Evolutionary conservation across 2,888 invertebrate species (phyloP), one percentile per base, ranked within the genome.

Genomic region (Neoitamus cyanurus): DNA sequence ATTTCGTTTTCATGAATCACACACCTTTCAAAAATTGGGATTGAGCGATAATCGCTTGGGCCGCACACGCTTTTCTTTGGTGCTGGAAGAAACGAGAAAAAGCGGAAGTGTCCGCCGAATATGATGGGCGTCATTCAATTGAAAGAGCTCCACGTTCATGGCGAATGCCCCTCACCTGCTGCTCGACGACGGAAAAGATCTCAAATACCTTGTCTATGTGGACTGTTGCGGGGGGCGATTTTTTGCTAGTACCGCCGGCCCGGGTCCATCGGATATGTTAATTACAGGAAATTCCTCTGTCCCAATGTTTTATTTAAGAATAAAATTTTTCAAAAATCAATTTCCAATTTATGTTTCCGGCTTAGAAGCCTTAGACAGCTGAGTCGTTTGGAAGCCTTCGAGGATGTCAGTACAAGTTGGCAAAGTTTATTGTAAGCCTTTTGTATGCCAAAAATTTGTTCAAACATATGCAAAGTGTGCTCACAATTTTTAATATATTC

Each of bases 51-150:
- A n/a, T 0, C 15, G 42, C 15, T 5, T 13, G 42, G 5, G 42
- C n/a, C 42, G 13, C 42, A 15, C 25, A 20, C 69, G 30, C 31
- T 5, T 31, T 31, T 15, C 58, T 15, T 15, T 11, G 11, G 20
- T 11, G 20, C 15, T 46, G 30, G n/a, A 13, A 0, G 75, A 78
- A 3, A 42, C 25, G 15, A 78, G 46, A 46, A 46, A 78, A 78
- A 78, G 46, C 77, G 77, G 77, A 78, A 78, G 77, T 78, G 77
- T 48, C 77, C 30, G 77, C 46, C 28, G 77, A 78, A 78, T 46
- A 78, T 31, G 46, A 13, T 20, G 15, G 48, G 28, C 69, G 11
- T 28, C 69, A n/a, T n/a, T n/a, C n/a, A 69, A 69, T 69, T 20
- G 69, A 25, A 25, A 20, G 42, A 42, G 15, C n/a, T 42, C n/a